phyloP scores from a whole-genome alignment of 1,140 invertebrate genomes.

The Vanessa tameamea region DNA sequence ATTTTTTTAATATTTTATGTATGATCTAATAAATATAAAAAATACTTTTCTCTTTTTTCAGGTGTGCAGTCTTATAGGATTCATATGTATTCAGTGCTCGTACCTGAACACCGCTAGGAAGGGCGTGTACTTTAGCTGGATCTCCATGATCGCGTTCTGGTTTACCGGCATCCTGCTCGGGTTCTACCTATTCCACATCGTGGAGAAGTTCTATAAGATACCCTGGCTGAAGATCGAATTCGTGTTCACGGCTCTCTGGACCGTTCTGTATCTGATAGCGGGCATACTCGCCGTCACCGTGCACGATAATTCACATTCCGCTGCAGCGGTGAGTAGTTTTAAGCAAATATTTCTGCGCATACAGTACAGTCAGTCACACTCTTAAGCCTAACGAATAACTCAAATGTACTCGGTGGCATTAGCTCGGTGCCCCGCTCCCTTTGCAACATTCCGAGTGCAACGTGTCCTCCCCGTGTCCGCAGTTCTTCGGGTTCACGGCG shows the following conservation, averaged over 20 bases:
- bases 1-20: too few species aligned
- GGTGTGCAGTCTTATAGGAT: slow-evolving; percentile 89
- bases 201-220: slow-evolving; percentile 91
- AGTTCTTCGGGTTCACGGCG: slow-evolving; percentile 91
- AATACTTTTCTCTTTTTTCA: slow-evolving; percentile 69
- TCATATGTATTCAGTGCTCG: slow-evolving; percentile 89
- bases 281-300: slow-evolving; percentile 84
- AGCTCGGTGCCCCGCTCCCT: too few species aligned
- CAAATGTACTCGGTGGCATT: too few species aligned
- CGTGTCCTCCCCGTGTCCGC: background rate
- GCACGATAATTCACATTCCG: slow-evolving; percentile 80
- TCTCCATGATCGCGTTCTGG: slow-evolving; percentile 93
- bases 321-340: slow-evolving; percentile 84
- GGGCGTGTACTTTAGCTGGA: slow-evolving; percentile 89
- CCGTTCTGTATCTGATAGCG: slow-evolving; percentile 86
- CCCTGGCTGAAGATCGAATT: slow-evolving; percentile 94
- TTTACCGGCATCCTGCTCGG: slow-evolving; percentile 89
- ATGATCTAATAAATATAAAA: too few species aligned
- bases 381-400: too few species aligned
- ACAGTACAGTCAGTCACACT: too few species aligned
- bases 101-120: slow-evolving; percentile 74
- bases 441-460: background rate
- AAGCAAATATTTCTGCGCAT: background rate
- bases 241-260: slow-evolving; percentile 86
- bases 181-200: slow-evolving; percentile 92